phyloP scores from a whole-genome alignment of 2,113 vertebrate species.

The Shinisaurus crocodilurus region DNA sequence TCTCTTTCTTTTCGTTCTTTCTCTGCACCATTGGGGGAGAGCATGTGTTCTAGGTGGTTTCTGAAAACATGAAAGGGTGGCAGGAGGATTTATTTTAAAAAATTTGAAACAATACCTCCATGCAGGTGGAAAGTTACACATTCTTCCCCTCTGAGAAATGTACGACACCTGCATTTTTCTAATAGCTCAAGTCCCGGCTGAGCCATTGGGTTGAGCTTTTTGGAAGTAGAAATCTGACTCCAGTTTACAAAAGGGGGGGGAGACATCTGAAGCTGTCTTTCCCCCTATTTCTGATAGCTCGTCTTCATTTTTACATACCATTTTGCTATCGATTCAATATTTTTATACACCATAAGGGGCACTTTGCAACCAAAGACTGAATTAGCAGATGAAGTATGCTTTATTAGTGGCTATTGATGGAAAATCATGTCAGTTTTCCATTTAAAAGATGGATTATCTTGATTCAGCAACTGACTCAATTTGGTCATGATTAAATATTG shows the following conservation, averaged over 20 bases:
- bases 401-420: conserved; percentile 42
- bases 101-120: not conserved
- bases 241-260: not conserved
- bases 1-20: not conserved
- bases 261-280: not conserved
- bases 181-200: not conserved
- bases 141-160: fast-evolving
- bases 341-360: conserved; percentile 51
- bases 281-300: conserved; percentile 34
- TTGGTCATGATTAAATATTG: conserved; percentile 35
- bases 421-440: conserved; percentile 58
- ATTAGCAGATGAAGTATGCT: conserved; percentile 44
- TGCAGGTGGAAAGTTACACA: conserved; percentile 1
- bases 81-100: not conserved
- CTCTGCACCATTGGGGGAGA: not conserved
- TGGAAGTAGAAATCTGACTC: not conserved
- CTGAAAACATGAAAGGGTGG: conserved; percentile 34
- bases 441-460: conserved; percentile 55
- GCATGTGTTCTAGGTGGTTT: not conserved
- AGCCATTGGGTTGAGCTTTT: not conserved
- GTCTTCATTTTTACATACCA: conserved; percentile 43
- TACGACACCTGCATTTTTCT: not conserved
- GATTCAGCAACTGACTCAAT: conserved; percentile 45
- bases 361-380: conserved; percentile 56
- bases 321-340: conserved; percentile 46